phyloP scores from a whole-genome alignment of 2,797 vertebrate genomes.

The Cyclopterus lumpus region DNA sequence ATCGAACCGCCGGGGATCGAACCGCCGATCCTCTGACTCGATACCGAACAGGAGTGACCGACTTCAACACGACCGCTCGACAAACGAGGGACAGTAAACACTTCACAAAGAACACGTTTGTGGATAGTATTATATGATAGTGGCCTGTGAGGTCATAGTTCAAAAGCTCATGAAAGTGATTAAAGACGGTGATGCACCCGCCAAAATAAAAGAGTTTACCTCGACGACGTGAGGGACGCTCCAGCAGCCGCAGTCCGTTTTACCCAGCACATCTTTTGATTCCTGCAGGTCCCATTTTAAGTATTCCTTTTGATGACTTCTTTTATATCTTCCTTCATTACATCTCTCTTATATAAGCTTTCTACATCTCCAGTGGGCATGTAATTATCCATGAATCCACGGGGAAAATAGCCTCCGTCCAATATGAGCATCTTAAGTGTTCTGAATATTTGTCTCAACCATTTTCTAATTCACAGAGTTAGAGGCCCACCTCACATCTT shows the following conservation, averaged over 20 bases:
- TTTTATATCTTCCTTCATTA: conserved; percentile 68
- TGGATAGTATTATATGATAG: not conserved
- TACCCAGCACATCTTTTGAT: conserved; percentile 57
- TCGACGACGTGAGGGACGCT: conserved; percentile 31
- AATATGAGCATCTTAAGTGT: conserved; percentile 65
- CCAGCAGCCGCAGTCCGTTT: conserved; percentile 33
- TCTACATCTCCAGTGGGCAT: conserved; percentile 71
- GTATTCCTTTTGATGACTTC: conserved; percentile 70
- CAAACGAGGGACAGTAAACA: not conserved
- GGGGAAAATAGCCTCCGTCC: conserved; percentile 51
- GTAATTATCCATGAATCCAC: conserved; percentile 75
- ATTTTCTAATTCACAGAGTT: conserved; percentile 75
- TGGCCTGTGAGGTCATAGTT: not conserved
- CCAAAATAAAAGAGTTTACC: conserved; percentile 33
- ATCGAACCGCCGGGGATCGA: not conserved
- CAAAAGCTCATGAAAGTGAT: conserved; percentile 29
- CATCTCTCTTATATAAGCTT: conserved; percentile 62
- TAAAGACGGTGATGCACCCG: conserved; percentile 16
- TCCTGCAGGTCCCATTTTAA: conserved; percentile 69
- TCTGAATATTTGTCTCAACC: conserved; percentile 75
- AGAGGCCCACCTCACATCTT: conserved; percentile 56
- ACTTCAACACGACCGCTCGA: too few species aligned
- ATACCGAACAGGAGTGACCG: not conserved
- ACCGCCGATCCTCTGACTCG: not conserved
- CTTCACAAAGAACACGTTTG: not conserved